These are phyloP conservation scores for Lithophane ornitopus DNA, from an alignment of 2,888 invertebrate genomes.

Conservation along the genomic window DNA sequence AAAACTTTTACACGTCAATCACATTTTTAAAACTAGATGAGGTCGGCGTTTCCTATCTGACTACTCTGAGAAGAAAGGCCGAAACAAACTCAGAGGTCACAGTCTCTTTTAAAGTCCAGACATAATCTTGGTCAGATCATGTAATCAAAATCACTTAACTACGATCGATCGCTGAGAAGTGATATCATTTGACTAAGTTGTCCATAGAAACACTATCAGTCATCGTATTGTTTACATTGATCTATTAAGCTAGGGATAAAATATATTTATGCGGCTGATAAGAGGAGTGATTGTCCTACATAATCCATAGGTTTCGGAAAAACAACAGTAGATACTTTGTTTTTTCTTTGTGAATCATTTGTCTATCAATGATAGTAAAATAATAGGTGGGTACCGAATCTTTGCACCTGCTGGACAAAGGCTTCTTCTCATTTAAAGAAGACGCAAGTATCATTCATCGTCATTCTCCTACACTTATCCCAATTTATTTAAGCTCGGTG, in stretches of 20 bases:
- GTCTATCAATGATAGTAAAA: conserved; percentile 26
- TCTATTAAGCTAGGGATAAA: conserved; percentile 45
- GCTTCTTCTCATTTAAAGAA: neutral
- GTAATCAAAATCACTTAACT: too few species aligned
- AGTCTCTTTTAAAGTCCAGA: too few species aligned
- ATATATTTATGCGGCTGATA: conserved; percentile 25
- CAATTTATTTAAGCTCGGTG: too few species aligned
- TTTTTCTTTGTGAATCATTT: conserved; percentile 17
- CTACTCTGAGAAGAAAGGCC: too few species aligned
- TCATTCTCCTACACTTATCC: too few species aligned
- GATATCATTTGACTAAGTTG: conserved; percentile 4
- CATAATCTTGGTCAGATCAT: too few species aligned
- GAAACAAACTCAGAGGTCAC: too few species aligned
- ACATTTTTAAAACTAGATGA: too few species aligned
- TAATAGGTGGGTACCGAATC: neutral
- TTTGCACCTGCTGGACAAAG: neutral
- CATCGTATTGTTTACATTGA: conserved; percentile 12
- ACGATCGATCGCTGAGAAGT: neutral
- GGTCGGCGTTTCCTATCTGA: too few species aligned
- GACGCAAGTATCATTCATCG: neutral
- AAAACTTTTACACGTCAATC: too few species aligned
- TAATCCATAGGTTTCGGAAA: conserved; percentile 18
- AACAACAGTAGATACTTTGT: neutral
- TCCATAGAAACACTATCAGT: conserved; percentile 18
- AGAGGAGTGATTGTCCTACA: conserved; percentile 34